phyloP scores from a whole-genome alignment of 2,888 invertebrate species.

The Trichogramma evanescens region DNA sequence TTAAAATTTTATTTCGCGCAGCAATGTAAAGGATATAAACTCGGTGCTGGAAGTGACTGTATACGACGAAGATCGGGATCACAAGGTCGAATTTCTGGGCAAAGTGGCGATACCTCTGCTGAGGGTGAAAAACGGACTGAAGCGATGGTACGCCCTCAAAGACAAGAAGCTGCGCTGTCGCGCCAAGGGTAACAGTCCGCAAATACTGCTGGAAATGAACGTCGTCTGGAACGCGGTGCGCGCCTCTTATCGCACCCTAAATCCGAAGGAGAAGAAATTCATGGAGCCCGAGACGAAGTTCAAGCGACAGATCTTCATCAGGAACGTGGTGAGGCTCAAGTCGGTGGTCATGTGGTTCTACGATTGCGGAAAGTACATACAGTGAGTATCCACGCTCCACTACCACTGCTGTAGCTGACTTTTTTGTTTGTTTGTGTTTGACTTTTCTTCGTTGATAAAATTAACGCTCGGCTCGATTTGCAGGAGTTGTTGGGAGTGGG shows the following conservation, averaged over 20 bases:
- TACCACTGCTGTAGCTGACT: constrained; percentile 1
- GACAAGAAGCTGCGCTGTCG: constrained; percentile 85
- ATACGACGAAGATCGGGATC: constrained; percentile 95
- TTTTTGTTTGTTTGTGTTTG: neutral
- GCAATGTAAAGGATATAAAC: constrained; percentile 92
- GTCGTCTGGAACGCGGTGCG: constrained; percentile 89
- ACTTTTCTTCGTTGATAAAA: constrained; percentile 1
- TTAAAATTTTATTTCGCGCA: constrained; percentile 41
- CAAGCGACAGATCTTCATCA: constrained; percentile 87
- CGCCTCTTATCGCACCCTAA: constrained; percentile 86
- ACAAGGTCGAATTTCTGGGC: constrained; percentile 96
- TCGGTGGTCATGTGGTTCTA: constrained; percentile 82
- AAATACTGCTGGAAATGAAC: constrained; percentile 84
- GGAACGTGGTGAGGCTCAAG: constrained; percentile 88
- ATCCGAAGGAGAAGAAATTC: constrained; percentile 92
- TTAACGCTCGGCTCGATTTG: constrained; percentile 21
- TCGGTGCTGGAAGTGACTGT: constrained; percentile 91
- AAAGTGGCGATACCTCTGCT: constrained; percentile 83
- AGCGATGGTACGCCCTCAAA: constrained; percentile 92
- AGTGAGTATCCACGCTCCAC: constrained; percentile 56
- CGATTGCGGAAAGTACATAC: constrained; percentile 83
- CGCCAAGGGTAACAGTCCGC: constrained; percentile 87
- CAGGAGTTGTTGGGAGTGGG: constrained; percentile 96
- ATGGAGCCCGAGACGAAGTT: constrained; percentile 93
- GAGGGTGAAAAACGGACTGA: constrained; percentile 80